phyloP scores from a whole-genome alignment of 2,113 vertebrate species.

The Neotragus pygmaeus region DNA sequence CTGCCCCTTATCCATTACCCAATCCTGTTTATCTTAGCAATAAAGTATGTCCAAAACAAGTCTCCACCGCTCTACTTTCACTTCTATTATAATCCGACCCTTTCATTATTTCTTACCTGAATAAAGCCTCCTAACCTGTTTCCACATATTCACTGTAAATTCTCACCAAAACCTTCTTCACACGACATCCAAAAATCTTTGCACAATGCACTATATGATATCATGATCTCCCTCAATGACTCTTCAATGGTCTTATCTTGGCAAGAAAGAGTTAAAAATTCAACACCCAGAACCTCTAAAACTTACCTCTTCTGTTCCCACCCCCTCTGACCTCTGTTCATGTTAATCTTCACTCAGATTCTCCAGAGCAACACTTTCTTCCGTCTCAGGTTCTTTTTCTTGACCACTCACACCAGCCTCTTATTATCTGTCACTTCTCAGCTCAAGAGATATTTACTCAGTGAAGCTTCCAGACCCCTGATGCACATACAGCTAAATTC shows the following conservation, averaged over 20 bases:
- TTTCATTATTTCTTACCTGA: not conserved
- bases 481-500: not conserved
- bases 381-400: not conserved
- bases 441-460: not conserved
- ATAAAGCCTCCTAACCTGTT: not conserved
- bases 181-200: not conserved
- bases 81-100: not conserved
- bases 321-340: accelerated
- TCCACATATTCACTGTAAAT: not conserved
- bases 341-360: not conserved
- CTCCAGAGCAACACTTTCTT: not conserved
- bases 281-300: not conserved
- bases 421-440: not conserved
- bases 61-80: not conserved
- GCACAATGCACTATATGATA: not conserved
- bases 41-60: not conserved
- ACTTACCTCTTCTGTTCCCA: accelerated
- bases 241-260: not conserved
- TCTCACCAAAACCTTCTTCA: not conserved
- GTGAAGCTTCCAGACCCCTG: not conserved
- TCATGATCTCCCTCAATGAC: not conserved
- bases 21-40: not conserved
- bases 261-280: not conserved
- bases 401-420: not conserved
- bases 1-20: not conserved